Percentiles rank a stretch among this genome's conserved stretches.
phyloP scores from a whole-genome alignment of 2,797 vertebrate genomes.

The Protonibea diacanthus region DNA sequence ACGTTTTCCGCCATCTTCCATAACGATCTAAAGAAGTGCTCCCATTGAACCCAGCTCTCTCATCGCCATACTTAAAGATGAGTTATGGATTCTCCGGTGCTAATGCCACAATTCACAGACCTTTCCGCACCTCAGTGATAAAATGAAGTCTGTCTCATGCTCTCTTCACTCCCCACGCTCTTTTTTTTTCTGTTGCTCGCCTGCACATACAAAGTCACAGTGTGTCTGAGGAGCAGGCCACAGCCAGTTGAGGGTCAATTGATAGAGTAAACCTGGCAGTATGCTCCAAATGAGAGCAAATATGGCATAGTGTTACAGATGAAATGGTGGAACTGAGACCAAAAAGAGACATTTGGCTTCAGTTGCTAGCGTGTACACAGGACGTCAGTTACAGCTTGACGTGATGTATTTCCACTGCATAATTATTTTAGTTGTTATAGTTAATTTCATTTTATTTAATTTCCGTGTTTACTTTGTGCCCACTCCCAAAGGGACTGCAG shows the following conservation, averaged over 20 bases:
- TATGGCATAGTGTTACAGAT: not conserved
- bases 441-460: not conserved
- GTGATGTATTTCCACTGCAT: not conserved
- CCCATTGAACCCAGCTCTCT: conserved; percentile 40
- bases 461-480: not conserved
- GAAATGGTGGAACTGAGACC: conserved; percentile 6
- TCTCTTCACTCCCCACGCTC: conserved; percentile 12
- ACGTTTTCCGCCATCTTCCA: conserved; percentile 53
- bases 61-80: conserved; percentile 40
- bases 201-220: conserved; percentile 16
- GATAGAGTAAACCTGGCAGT: not conserved
- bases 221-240: conserved; percentile 7
- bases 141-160: conserved; percentile 48
- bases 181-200: conserved; percentile 24
- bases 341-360: conserved; percentile 34
- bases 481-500: not conserved
- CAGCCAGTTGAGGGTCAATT: conserved; percentile 15
- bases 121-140: conserved; percentile 54
- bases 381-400: not conserved
- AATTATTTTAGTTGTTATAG: not conserved
- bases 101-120: conserved; percentile 50
- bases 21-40: conserved; percentile 44
- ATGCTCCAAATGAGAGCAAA: conserved; percentile 8
- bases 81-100: conserved; percentile 51
- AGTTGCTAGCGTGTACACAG: not conserved